These are phyloP conservation scores for Pao palembangensis DNA, from an alignment of 2,113 vertebrate genomes.

Conservation along the genomic window DNA sequence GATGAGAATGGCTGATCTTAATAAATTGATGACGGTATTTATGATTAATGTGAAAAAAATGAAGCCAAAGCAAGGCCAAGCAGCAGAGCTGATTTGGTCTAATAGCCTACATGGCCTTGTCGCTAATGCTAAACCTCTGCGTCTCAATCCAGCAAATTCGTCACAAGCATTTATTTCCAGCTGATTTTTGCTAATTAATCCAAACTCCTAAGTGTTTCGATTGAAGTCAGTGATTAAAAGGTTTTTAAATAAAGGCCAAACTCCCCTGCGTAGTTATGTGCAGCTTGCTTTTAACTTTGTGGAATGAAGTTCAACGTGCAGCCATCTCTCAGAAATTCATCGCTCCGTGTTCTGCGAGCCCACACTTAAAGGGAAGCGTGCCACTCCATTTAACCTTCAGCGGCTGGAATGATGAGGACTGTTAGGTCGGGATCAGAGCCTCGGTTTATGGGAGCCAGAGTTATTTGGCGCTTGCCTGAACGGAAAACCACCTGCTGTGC, in stretches of 20 bases:
- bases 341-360: too few relatives aligned
- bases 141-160: constrained; percentile 11
- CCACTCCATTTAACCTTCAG: too few relatives aligned
- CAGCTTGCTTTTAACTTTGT: constrained; percentile 4
- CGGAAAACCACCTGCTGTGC: constrained; percentile 41
- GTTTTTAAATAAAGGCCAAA: constrained; percentile 52
- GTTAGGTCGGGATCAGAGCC: constrained; percentile 18
- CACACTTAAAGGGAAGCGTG: too few relatives aligned
- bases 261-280: constrained; percentile 19
- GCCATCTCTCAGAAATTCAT: neutral
- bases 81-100: constrained; percentile 36
- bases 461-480: constrained; percentile 16
- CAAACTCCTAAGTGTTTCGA: constrained; percentile 58
- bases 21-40: constrained; percentile 50
- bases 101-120: constrained; percentile 41
- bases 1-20: constrained; percentile 51
- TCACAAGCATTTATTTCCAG: constrained; percentile 22
- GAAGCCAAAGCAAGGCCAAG: constrained; percentile 23
- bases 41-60: neutral
- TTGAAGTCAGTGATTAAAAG: constrained; percentile 60
- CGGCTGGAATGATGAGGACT: too few relatives aligned
- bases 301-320: neutral
- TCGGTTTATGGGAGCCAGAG: constrained; percentile 19
- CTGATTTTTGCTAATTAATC: constrained; percentile 61
- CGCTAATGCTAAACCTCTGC: constrained; percentile 46